Evolutionary conservation across 2,888 invertebrate genomes (phyloP).

Genomic region (Chloromyia formosa): DNA sequence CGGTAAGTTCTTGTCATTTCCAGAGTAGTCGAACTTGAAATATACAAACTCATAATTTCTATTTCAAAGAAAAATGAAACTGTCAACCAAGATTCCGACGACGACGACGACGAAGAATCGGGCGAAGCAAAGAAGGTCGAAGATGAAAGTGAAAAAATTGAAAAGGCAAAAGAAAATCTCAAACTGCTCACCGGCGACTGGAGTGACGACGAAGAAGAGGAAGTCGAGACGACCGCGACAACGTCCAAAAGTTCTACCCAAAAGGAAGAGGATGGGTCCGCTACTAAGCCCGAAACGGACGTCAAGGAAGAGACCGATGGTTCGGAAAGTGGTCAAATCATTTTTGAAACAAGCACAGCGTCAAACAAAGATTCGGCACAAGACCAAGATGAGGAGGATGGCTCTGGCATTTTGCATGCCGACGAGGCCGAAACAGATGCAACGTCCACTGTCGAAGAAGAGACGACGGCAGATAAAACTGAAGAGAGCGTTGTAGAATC

Average conservation of each 20-base stretch:
- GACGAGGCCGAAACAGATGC: conserved; percentile 5
- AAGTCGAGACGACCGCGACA: conserved; percentile 47
- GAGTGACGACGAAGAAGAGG: conserved; percentile 62
- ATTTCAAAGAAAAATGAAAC: background rate
- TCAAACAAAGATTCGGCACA: conserved; percentile 56
- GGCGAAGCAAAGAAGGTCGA: conserved; percentile 42
- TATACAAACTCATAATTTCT: too few species aligned
- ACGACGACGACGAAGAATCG: background rate
- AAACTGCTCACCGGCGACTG: conserved; percentile 61
- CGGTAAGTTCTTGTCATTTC: conserved; percentile 2
- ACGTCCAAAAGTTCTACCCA: background rate
- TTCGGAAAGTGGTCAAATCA: background rate
- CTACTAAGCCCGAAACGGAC: conserved; percentile 22
- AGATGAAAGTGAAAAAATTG: conserved; percentile 45
- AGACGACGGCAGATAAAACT: background rate
- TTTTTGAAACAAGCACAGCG: conserved; percentile 59
- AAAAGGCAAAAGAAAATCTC: conserved; percentile 32
- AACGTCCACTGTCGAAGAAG: background rate
- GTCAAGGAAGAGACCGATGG: conserved; percentile 53
- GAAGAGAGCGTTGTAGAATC: conserved; percentile 32
- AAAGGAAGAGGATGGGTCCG: conserved; percentile 11
- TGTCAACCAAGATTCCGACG: background rate
- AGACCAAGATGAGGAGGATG: background rate
- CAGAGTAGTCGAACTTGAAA: background rate
- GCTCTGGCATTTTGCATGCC: too few species aligned